Evolutionary conservation across 2,113 vertebrate genomes (phyloP), one percentile per base, ranked within the genome.

Genomic region (Capreolus pygargus): DNA sequence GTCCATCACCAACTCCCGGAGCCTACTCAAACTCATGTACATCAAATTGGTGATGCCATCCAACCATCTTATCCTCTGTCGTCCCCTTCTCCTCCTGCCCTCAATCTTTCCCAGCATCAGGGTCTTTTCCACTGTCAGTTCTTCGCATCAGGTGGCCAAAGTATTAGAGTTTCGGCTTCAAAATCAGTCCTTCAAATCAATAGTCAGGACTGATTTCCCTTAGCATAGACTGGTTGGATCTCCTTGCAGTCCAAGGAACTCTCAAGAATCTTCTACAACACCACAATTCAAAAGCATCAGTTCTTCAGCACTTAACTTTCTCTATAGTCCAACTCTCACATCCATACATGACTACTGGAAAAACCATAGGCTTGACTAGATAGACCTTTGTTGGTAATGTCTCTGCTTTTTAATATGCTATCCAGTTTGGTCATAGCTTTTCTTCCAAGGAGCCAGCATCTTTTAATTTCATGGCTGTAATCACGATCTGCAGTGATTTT

Each of bases 41-140:
- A 67, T 67, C 16, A 11, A 36, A 21, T 36, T 21, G 2, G 33
- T 21, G 33, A 36, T 67, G 33, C 64, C 64, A n/a, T 67, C 4
- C 16, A 67, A 67, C 64, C 64, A 67, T 36, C n/a, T 67, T n/a
- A 67, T 36, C 33, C n/a, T 67, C 64, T 36, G 64, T 10, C 17
- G 0, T 67, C 8, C n/a, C 64, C n/a, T 67, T 67, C 9, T 67
- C 64, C 17, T 9, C 64, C 17, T n/a, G 4, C 7, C 64, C 19
- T 67, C 64, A 36, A 21, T 67, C 64, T 36, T 67, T 67, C n/a
- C 33, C 33, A 21, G n/a, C 17, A 67, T 67, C 64, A 67, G n/a
- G 64, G 17, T 67, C 8, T 67, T 67, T 67, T 36, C 64, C 33
- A 36, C 21, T 21, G 64, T 67, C 64, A 67, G 33, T 36, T 19